Evolutionary conservation across 2,888 invertebrate genomes (phyloP), one percentile per base, ranked within the genome.

Genomic region (Trachelus iudaicus): DNA sequence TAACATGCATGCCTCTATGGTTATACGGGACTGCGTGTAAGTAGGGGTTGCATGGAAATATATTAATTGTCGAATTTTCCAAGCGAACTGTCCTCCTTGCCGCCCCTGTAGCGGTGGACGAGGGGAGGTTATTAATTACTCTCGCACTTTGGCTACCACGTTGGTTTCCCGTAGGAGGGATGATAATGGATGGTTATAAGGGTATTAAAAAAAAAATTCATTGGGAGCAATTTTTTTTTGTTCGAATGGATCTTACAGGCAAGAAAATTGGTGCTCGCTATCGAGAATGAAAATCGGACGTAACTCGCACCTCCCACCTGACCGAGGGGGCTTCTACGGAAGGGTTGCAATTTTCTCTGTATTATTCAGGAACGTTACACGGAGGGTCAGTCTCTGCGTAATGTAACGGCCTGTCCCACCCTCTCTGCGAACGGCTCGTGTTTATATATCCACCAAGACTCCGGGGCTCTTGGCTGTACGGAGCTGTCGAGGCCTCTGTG

Each of bases 31-130:
- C 31, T 34, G 31, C 1, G 34, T 30, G 75, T 34, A 34, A 75
- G 34, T 3, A 73, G 74, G 75, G 79, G 76, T 69, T 69, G 71
- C 31, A 33, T 78, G 75, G 82, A 85, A 86, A 89, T 87, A 88
- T 89, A 89, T 89, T 89, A 89, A 89, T 89, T 86, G 88, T 84
- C 89, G 84, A 88, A 88, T 89, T 89, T 89, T 87, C 86, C 89
- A 85, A 85, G 79, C 83, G 84, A 83, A 85, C 56, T 56, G 56
- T 56, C 56, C 56, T 56, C 56, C 56, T 15, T 56, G 56, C 23
- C 6, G 1, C 40, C 15, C 40, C 23, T 56, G 1, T 23, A 23
- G 56, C 2, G 56, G 23, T 9, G 40, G 40, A 1, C 1, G 15
- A 6, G 40, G 40, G 15, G 56, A 23, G 56, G 56, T 56, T 56